Base-by-base conservation (phyloP, 2,888 invertebrate genomes). In the Tuberolachnus salignus region DNA sequence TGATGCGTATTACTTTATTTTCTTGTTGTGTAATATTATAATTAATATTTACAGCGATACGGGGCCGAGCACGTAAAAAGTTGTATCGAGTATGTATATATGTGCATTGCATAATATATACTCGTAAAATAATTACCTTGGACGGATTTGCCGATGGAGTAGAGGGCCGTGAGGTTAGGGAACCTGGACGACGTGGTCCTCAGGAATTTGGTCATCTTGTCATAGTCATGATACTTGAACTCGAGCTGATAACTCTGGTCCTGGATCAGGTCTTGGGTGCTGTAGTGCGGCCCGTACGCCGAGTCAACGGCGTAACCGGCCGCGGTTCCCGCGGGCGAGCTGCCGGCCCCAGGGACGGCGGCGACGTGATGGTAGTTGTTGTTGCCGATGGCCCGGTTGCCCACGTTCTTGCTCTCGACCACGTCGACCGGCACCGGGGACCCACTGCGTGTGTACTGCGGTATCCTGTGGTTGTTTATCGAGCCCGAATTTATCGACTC, bases 111-210 rank as follows among this genome's bases (percentile, higher is more conserved):
- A 19, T 53, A n/a, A 46, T 46, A 46, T 46, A 46, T 87, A 93
- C n/a, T n/a, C n/a, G n/a, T n/a, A n/a, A n/a, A n/a, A n/a, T n/a
- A n/a, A n/a, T n/a, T n/a, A n/a, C 94, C 95, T 90, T 94, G 92
- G 6, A 95, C 94, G 46, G 95, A 94, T 86, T 95, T 94, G 81
- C 97, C 97, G 84, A 97, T 94, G 81, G 95, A 94, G 87, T 97
- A 97, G 46, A 97, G 88, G 0, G 95, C 93, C 0, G 96, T 95
- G 82, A 97, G 89, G 82, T 94, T 91, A 0, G 96, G 95, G 86
- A 92, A 94, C 67, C 89, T 88, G 19, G 92, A 90, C 80, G 92
- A 93, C 49, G 94, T 92, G 16, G 92, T 90, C 83, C 93, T 89
- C 80, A 97, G 87, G 86, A 92, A 94, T 82, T 90, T 89, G 57